phyloP scores from a whole-genome alignment of 2,113 vertebrate genomes.

The Steatornis caripensis region DNA sequence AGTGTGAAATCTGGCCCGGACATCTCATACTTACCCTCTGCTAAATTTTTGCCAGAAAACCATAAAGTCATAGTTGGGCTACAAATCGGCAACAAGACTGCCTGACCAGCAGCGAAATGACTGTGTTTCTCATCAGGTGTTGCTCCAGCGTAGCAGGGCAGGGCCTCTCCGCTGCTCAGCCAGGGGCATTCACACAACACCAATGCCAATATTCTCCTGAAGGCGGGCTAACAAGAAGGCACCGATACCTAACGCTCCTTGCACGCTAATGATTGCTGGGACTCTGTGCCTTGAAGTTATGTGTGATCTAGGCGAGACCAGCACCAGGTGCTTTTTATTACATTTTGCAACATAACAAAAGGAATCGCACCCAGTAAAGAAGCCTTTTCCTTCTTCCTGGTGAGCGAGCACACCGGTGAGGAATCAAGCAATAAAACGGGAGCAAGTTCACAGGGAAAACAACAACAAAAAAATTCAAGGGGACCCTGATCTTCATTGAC shows the following conservation, averaged over 20 bases:
- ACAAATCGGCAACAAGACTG: background rate
- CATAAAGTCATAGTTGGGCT: background rate
- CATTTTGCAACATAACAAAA: background rate
- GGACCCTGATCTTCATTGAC: background rate
- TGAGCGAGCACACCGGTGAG: background rate
- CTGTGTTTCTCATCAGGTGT: background rate
- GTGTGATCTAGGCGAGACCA: background rate
- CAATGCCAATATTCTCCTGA: background rate
- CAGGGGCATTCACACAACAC: background rate
- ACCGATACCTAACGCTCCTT: background rate
- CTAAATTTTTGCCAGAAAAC: background rate
- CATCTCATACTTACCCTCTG: background rate
- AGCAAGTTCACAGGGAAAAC: background rate
- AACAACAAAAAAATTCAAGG: background rate
- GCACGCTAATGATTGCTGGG: background rate
- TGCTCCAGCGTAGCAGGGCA: background rate
- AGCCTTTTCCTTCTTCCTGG: accelerated
- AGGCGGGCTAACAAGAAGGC: background rate
- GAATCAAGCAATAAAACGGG: background rate
- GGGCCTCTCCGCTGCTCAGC: background rate
- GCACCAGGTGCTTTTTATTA: background rate
- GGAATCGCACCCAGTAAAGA: background rate
- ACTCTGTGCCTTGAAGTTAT: background rate
- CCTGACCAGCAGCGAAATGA: background rate
- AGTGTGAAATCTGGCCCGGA: background rate